Base-by-base conservation (phyloP, 2,797 vertebrate genomes). In the Pipistrellus pygmaeus region DNA sequence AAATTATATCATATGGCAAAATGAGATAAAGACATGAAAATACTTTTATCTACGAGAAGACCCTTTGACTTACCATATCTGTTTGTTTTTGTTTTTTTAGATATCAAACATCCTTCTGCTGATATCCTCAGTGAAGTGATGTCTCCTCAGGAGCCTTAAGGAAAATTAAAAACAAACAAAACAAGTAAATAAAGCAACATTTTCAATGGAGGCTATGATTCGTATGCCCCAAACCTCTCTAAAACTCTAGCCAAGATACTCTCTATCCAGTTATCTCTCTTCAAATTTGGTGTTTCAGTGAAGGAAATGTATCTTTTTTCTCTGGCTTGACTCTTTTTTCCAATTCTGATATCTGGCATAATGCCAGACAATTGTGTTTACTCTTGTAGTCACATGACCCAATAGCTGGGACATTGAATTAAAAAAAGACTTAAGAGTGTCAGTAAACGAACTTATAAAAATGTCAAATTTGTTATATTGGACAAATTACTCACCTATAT, bases 101-200 rank as follows among this genome's bases (percentile, higher is more conserved):
- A 46, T 55, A 46, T 15, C 20, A 82, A 90, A 75, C 20, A 60
- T 9, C 51, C 85, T 88, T 82, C 15, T 89, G 95, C 53, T 77
- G 14, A 32, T 89, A 35, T 57, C 62, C 35, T 62, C 41, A 91
- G 55, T 89, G 38, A 78, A 4, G 71, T 38, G 0, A 4, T 38
- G 27, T 25, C 53, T 88, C 27, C 15, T 71, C 23, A 76, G 27
- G 55, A 80, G 35, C 27, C 5, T 35, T 53, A 46, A 91, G 27
- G 25, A 85, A 91, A 95, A 91, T 84, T n/a, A 25, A 72, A 85
- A 94, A 57, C 23, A 68, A 86, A 66, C 12, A 76, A 95, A 92
- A 72, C 6, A 27, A 92, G 55, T 57, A 95, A 96, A 87, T 62
- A 73, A 80, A 81, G 88, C 32, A 57, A 9, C 6, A 44, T 72